Evolutionary conservation across 2,888 invertebrate species (phyloP).

Genomic region (Corbicula japonica): DNA sequence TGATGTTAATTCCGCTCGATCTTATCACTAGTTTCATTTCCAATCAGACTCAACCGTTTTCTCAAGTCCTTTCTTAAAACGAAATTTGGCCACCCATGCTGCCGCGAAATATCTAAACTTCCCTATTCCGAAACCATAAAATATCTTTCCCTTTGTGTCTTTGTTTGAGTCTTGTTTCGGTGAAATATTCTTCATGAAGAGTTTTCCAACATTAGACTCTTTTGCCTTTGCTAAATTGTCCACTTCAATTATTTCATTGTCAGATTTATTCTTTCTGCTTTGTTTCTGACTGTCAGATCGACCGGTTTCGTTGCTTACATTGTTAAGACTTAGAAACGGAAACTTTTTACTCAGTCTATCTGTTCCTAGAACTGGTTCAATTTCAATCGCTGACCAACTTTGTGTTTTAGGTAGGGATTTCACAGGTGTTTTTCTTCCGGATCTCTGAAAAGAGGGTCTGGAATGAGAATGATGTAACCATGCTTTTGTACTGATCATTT

Average conservation of each 20-base stretch:
- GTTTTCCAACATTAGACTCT: neutral
- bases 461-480: constrained; percentile 8
- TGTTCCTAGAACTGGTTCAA: constrained; percentile 44
- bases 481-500: constrained; percentile 14
- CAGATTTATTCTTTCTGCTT: neutral
- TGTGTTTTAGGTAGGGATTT: constrained; percentile 11
- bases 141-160: neutral
- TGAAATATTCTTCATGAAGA: neutral
- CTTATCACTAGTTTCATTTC: neutral
- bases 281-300: too few species aligned
- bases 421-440: constrained; percentile 20
- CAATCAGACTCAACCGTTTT: constrained; percentile 35
- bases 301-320: too few species aligned
- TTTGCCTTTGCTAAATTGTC: neutral
- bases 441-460: too few species aligned
- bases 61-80: constrained; percentile 28
- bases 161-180: neutral
- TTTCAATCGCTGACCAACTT: constrained; percentile 31
- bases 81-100: constrained; percentile 22
- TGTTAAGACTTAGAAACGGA: constrained; percentile 41
- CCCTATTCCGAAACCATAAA: constrained; percentile 39
- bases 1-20: too few species aligned
- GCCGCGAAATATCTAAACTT: constrained; percentile 32
- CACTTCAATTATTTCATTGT: neutral
- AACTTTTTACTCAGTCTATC: constrained; percentile 53